phyloP scores from a whole-genome alignment of 2,888 invertebrate species.

The Pseudococcus longispinus region DNA sequence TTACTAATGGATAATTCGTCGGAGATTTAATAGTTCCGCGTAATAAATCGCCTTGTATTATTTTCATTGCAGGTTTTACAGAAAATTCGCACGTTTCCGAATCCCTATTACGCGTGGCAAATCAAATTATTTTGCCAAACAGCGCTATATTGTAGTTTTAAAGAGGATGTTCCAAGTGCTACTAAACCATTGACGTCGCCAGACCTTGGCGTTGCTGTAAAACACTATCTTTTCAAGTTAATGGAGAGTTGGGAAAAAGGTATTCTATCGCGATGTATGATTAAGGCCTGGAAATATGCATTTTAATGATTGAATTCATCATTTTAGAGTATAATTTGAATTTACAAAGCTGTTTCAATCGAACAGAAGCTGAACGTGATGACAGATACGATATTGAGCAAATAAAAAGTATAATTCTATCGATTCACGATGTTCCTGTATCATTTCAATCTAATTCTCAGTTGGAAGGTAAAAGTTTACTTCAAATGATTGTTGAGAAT shows the following conservation, averaged over 20 bases:
- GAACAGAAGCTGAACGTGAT: background rate
- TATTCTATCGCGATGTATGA: background rate
- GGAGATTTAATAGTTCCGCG: constrained; percentile 50
- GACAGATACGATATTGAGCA: constrained; percentile 1
- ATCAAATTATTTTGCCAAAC: constrained; percentile 57
- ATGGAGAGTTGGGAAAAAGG: constrained; percentile 45
- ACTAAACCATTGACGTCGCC: constrained; percentile 25
- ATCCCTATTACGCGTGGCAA: constrained; percentile 58
- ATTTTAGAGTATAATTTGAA: constrained; percentile 23
- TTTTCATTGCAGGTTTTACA: constrained; percentile 52
- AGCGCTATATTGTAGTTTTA: background rate
- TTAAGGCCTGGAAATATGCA: too few species aligned
- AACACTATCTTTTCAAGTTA: constrained; percentile 44
- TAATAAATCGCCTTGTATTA: background rate
- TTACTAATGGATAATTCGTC: background rate
- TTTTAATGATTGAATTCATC: background rate
- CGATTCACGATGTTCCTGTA: constrained; percentile 49
- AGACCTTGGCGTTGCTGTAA: constrained; percentile 35
- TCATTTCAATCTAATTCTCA: constrained; percentile 48
- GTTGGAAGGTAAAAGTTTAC: constrained; percentile 20
- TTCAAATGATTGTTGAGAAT: background rate
- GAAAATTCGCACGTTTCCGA: constrained; percentile 54
- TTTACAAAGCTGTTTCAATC: constrained; percentile 43
- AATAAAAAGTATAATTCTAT: constrained; percentile 43
- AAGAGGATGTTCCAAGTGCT: background rate